These are phyloP conservation scores for Pammene fasciana DNA, from an alignment of 2,888 invertebrate species.

Conservation along the genomic window DNA sequence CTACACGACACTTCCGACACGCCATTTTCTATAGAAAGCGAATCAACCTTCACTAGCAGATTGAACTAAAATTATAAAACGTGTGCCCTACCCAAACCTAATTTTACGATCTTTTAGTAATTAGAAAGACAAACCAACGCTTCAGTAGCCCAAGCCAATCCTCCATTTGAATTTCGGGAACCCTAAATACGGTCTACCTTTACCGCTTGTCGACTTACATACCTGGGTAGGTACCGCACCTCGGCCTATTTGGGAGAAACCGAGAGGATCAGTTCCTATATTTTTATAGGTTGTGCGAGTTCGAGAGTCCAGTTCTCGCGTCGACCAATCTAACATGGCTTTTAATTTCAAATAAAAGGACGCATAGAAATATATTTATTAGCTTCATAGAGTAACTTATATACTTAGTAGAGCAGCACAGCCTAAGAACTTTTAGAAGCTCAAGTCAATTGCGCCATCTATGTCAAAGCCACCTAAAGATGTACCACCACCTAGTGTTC, in stretches of 20 bases:
- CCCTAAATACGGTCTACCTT: conserved; percentile 15
- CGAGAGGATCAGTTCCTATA: conserved; percentile 14
- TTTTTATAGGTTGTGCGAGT: background rate
- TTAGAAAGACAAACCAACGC: background rate
- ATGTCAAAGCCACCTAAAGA: too few species aligned
- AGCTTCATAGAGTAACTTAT: too few species aligned
- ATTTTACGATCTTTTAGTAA: background rate
- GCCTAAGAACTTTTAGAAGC: too few species aligned
- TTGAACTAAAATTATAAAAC: too few species aligned
- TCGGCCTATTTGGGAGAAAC: conserved; percentile 30
- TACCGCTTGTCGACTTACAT: conserved; percentile 5
- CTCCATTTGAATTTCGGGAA: conserved; percentile 28
- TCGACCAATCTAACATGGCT: background rate
- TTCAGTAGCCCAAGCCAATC: background rate
- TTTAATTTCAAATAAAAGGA: background rate
- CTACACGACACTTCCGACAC: too few species aligned
- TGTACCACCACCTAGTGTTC: too few species aligned
- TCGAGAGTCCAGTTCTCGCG: conserved; percentile 5
- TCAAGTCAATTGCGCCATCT: too few species aligned
- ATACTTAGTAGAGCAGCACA: too few species aligned
- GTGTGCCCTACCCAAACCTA: too few species aligned
- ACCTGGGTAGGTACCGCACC: conserved; percentile 11
- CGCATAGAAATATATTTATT: background rate
- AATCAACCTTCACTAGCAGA: too few species aligned
- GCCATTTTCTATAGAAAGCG: too few species aligned